Base-by-base conservation (phyloP, 1,140 invertebrate genomes). In the Cotesia chilonis region DNA sequence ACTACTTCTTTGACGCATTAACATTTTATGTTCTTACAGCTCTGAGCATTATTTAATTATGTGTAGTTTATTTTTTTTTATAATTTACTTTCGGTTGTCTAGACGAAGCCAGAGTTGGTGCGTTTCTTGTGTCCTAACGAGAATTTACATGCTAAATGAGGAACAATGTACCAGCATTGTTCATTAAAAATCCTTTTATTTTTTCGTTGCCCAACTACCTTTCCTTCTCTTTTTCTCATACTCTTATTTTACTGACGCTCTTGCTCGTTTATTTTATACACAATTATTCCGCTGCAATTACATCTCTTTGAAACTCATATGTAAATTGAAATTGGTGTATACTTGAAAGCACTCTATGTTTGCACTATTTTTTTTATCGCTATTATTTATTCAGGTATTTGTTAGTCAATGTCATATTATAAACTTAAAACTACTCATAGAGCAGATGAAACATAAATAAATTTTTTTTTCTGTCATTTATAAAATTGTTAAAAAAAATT, bases 81-180 rank as follows among this genome's bases (percentile, higher is more conserved):
- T 47, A 6, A 3, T 6, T 59, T 59, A 59, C n/a, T 35, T 59
- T 28, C 57, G 57, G 57, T 59, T 17, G 57, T 59, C 20, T 17
- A 59, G 57, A 59, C 28, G 57, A 59, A 59, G 57, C 57, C 17
- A 28, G 17, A 20, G 28, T 17, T 59, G 5, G 57, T 63, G 41
- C 41, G 41, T 63, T 36, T 63, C 60, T 63, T 63, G 60, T 63
- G 60, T 63, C 5, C 37, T 38, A 63, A 63, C 60, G 36, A 63
- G 60, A 63, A 63, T 63, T 63, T 63, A 63, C 60, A 63, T 63
- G 60, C 37, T 28, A 63, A 63, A 63, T 63, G 60, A 63, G 60
- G 60, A 63, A 63, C 60, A 63, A 63, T 38, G 60, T 38, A 38
- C 35, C n/a, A 38, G 37, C 37, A n/a, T 63, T 38, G 60, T 63